Conservation (phyloP, 2,888 invertebrate species). For the Ceriagrion tenellum region DNA sequence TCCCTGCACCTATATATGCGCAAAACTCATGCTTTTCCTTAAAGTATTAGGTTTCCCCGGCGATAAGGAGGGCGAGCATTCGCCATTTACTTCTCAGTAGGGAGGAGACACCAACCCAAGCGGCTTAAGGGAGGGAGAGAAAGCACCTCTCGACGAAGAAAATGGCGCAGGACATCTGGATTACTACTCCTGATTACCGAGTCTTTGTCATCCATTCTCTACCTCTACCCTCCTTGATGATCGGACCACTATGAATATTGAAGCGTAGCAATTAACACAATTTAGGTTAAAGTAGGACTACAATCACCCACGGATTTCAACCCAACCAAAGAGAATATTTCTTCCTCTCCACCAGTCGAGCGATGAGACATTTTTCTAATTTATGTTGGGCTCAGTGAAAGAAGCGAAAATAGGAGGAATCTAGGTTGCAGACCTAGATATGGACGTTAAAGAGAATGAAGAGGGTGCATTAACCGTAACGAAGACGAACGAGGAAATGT, state of each 20-base stretch:
- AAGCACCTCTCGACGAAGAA: neutral
- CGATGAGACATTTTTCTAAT: no score
- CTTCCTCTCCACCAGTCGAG: neutral
- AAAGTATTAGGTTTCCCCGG: constrained; percentile 5
- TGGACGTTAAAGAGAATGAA: no score
- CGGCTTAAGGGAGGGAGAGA: neutral
- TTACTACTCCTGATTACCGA: neutral
- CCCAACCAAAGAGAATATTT: neutral
- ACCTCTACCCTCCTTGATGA: neutral
- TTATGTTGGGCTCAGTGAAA: no score
- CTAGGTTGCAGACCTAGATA: no score
- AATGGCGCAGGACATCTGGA: neutral
- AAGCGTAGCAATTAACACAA: no score
- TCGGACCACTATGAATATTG: no score
- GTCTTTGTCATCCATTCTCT: neutral
- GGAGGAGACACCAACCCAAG: neutral
- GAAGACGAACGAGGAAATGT: no score
- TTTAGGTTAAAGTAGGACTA: no score
- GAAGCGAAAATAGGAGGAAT: no score
- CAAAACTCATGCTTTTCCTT: neutral
- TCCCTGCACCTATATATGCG: neutral
- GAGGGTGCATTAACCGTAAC: no score
- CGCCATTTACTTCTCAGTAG: neutral
- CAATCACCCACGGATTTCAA: no score
- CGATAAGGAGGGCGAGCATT: neutral